Evolutionary conservation across 1,140 invertebrate species (phyloP).

Genomic region (Stenopsyche tienmushanensis): DNA sequence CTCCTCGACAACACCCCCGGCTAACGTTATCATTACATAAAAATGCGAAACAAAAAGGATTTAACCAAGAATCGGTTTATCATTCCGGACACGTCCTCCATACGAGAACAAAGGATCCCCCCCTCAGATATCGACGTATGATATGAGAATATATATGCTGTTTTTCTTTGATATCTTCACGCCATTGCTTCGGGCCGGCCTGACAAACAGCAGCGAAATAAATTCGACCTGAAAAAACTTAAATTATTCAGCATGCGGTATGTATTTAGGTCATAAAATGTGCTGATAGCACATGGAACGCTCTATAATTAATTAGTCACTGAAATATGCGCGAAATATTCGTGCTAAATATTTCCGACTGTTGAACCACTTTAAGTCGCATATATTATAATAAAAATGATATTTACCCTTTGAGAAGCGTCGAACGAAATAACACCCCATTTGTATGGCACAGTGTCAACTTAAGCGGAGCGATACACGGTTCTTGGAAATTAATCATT

Average conservation of each 20-base stretch:
- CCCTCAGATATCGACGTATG: conserved; percentile 23
- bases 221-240: not conserved
- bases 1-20: too few relatives aligned
- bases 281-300: too few relatives aligned
- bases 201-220: too few relatives aligned
- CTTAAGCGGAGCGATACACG: not conserved
- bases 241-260: not conserved
- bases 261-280: not conserved
- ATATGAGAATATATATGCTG: conserved; percentile 4
- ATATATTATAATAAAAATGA: too few relatives aligned
- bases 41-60: conserved; percentile 12
- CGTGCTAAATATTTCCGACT: too few relatives aligned
- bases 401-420: not conserved
- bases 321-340: too few relatives aligned
- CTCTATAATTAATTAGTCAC: not conserved
- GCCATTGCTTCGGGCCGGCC: not conserved
- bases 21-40: conserved; percentile 8
- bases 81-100: conserved; percentile 23
- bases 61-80: conserved; percentile 1
- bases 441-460: not conserved
- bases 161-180: not conserved
- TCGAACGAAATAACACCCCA: not conserved
- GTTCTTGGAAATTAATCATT: not conserved
- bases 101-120: conserved; percentile 26
- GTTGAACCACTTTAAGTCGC: too few relatives aligned